Evolutionary conservation across 1,140 invertebrate species (phyloP), one percentile per base, ranked within the genome.

Genomic region (Hyphantria cunea): DNA sequence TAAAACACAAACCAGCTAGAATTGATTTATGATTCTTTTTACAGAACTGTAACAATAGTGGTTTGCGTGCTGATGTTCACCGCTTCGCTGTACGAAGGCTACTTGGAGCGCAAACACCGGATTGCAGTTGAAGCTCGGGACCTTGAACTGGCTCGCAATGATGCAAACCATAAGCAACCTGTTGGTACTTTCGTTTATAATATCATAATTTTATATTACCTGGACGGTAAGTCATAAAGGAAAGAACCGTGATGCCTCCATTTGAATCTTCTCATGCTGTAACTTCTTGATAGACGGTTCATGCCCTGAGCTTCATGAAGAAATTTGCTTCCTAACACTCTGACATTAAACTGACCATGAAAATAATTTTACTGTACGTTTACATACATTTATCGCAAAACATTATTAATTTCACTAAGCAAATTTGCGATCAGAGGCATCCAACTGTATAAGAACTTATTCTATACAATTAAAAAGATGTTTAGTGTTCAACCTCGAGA

Each of bases 71-170:
- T 94, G 78, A 94, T 94, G 92, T 31, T 93, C 6, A 77, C 90
- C n/a, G 92, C 93, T 5, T 92, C 92, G 0, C 45, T 91, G 0
- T 94, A 93, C 81, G 93, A 94, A 54, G 78, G 84, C 72, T 90
- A 83, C 56, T 56, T 91, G 64, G 88, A 90, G 64, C 60, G 80
- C 15, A 70, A 66, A 0, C 85, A 85, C 61, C 72, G 73, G 10
- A 58, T 75, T 6, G 82, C 74, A 56, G 70, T 78, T 58, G 78
- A 66, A 14, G 72, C 58, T 10, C 71, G 51, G 0, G 89, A 89
- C 66, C 78, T 86, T 6, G 86, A 90, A 58, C 54, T 83, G 13
- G 78, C 83, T 6, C 62, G 69, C 49, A 77, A 88, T 52, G 81
- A 84, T 54, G 34, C 31, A 32, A 80, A 78, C 55, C 74, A 75